Conservation (phyloP, 2,113 vertebrate genomes). For the Ramphastos sulfuratus region DNA sequence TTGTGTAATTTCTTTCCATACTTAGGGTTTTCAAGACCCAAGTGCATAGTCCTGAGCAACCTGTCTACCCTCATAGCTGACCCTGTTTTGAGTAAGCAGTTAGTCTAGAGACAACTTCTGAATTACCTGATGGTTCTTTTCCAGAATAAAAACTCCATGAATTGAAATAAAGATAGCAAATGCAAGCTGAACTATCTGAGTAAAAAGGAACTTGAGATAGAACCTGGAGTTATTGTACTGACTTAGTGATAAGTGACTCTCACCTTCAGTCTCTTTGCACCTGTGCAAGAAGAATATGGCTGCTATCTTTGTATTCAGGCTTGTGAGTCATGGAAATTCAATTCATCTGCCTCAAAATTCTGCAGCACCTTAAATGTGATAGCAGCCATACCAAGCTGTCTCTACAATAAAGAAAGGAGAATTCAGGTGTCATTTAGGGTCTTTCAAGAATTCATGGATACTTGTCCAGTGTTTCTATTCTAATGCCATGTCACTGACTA, state of each 20-base stretch:
- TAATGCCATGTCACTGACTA: background rate
- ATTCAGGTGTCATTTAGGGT: background rate
- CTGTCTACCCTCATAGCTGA: background rate
- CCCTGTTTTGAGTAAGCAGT: background rate
- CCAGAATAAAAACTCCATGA: background rate
- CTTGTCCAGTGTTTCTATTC: background rate
- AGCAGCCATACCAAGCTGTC: background rate
- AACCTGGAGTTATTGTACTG: background rate
- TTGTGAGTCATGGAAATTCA: background rate
- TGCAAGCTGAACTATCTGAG: background rate
- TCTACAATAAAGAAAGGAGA: background rate
- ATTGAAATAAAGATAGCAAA: background rate
- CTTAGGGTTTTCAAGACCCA: background rate
- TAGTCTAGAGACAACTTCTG: background rate
- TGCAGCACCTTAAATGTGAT: background rate
- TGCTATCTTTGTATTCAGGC: background rate
- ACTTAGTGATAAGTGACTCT: background rate
- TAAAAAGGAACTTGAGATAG: background rate
- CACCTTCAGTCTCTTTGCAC: background rate
- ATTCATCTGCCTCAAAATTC: background rate
- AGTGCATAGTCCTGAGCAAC: background rate
- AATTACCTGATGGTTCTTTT: background rate
- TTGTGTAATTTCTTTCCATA: background rate
- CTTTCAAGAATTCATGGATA: background rate
- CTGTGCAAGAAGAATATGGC: background rate